Evolutionary conservation across 1,140 invertebrate genomes (phyloP).

Genomic region (Listronotus oregonensis): DNA sequence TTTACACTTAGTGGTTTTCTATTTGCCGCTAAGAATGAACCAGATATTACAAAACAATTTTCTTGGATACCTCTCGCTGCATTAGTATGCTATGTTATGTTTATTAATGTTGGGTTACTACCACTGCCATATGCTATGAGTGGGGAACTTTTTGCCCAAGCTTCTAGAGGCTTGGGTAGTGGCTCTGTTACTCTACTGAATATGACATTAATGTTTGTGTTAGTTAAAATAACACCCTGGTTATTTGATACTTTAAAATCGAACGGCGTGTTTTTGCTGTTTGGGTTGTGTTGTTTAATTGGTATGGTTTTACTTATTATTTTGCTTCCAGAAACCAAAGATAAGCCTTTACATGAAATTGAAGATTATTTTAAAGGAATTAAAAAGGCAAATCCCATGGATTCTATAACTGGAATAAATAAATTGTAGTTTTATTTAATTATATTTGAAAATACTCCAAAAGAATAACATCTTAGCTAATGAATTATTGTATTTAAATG

Average conservation of each 20-base stretch:
- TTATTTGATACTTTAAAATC: slow-evolving; percentile 65
- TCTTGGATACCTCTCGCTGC: slow-evolving; percentile 56
- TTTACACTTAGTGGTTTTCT: slow-evolving; percentile 53
- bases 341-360: slow-evolving; percentile 78
- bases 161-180: slow-evolving; percentile 63
- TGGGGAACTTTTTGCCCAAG: slow-evolving; percentile 67
- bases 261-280: slow-evolving; percentile 69
- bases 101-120: slow-evolving; percentile 63
- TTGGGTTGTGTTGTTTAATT: slow-evolving; percentile 66
- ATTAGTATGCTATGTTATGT: slow-evolving; percentile 63
- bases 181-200: slow-evolving; percentile 67
- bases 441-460: too few species aligned
- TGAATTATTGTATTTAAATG: too few species aligned
- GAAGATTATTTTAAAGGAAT: slow-evolving; percentile 60
- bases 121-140: slow-evolving; percentile 74
- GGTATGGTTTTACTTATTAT: slow-evolving; percentile 68
- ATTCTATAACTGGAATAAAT: background rate
- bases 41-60: background rate
- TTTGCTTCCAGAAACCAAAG: slow-evolving; percentile 80
- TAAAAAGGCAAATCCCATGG: background rate
- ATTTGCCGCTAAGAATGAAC: slow-evolving; percentile 42
- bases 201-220: slow-evolving; percentile 71
- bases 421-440: too few species aligned
- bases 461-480: too few species aligned
- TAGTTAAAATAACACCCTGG: slow-evolving; percentile 71